These are phyloP conservation scores for Drosophila auraria DNA, from an alignment of 1,140 invertebrate species.

Conservation along the genomic window DNA sequence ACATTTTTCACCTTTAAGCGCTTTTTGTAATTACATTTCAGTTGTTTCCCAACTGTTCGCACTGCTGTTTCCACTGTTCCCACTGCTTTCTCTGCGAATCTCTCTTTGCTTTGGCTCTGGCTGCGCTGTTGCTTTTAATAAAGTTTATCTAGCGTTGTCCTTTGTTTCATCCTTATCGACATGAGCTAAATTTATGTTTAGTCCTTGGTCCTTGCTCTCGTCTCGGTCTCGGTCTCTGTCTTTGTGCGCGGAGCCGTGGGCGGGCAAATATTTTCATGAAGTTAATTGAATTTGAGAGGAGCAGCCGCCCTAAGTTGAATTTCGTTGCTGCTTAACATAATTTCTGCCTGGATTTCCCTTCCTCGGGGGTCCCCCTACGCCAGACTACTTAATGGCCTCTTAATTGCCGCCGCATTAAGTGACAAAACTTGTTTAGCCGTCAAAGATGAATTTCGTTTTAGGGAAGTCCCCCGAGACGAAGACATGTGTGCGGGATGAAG, in stretches of 20 bases:
- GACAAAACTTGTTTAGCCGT: slow-evolving; percentile 69
- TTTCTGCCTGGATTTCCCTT: slow-evolving; percentile 53
- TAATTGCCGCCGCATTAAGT: slow-evolving; percentile 71
- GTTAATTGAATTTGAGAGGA: slow-evolving; percentile 82
- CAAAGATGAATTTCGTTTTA: slow-evolving; percentile 28
- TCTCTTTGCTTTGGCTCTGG: slow-evolving; percentile 16
- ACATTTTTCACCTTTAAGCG: slow-evolving; percentile 81
- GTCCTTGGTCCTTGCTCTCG: slow-evolving; percentile 39
- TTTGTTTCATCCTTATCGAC: slow-evolving; percentile 80
- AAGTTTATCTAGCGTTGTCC: slow-evolving; percentile 83
- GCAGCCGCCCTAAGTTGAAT: slow-evolving; percentile 62
- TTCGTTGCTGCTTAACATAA: slow-evolving; percentile 69
- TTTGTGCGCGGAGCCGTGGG: slow-evolving; percentile 58
- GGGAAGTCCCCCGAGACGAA: slow-evolving; percentile 35
- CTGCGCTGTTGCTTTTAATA: slow-evolving; percentile 72
- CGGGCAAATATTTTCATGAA: slow-evolving; percentile 83
- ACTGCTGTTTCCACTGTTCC: slow-evolving; percentile 21
- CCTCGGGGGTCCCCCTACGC: slow-evolving; percentile 13
- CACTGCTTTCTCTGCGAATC: slow-evolving; percentile 17
- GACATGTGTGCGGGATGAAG: slow-evolving; percentile 12
- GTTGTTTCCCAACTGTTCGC: slow-evolving; percentile 65
- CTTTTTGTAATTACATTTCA: slow-evolving; percentile 84
- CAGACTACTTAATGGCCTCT: slow-evolving; percentile 62
- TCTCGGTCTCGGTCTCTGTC: slow-evolving; percentile 18
- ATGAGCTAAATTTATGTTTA: slow-evolving; percentile 79